These are phyloP conservation scores for Thalassarche chlororhynchos DNA, from an alignment of 2,113 vertebrate genomes.

Conservation along the genomic window DNA sequence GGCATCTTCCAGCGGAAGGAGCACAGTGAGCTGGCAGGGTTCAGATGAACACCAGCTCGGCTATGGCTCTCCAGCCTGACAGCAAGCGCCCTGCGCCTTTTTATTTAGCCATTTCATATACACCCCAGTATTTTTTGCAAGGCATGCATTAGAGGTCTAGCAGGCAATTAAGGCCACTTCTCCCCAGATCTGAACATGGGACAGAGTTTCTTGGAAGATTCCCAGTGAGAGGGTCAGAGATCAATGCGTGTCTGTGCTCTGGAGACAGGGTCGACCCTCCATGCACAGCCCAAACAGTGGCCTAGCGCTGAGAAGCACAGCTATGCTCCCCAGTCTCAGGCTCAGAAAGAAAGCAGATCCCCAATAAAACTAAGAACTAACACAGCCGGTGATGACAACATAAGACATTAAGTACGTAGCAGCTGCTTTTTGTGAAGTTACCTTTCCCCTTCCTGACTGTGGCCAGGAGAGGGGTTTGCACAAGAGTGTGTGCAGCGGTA, in stretches of 20 bases:
- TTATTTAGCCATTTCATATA: not conserved
- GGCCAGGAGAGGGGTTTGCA: not conserved
- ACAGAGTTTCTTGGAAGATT: not conserved
- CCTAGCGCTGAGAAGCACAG: not conserved
- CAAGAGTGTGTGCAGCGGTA: accelerated
- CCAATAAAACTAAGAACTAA: not conserved
- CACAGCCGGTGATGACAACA: not conserved
- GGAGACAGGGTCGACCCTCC: not conserved
- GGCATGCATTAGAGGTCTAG: not conserved
- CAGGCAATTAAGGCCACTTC: not conserved
- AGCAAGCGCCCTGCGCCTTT: not conserved
- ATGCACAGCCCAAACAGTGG: not conserved
- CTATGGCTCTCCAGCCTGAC: not conserved
- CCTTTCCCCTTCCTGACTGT: not conserved
- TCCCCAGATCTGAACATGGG: not conserved
- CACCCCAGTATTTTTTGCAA: not conserved
- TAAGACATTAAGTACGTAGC: not conserved
- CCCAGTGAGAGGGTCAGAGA: not conserved
- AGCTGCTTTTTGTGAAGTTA: not conserved
- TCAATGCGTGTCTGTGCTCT: not conserved
- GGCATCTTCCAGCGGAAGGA: not conserved
- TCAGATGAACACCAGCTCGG: not conserved
- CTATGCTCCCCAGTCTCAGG: not conserved
- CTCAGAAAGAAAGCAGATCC: not conserved
- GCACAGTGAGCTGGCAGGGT: not conserved